Conservation (phyloP, 2,888 invertebrate genomes). For the Aspidapion aeneum region DNA sequence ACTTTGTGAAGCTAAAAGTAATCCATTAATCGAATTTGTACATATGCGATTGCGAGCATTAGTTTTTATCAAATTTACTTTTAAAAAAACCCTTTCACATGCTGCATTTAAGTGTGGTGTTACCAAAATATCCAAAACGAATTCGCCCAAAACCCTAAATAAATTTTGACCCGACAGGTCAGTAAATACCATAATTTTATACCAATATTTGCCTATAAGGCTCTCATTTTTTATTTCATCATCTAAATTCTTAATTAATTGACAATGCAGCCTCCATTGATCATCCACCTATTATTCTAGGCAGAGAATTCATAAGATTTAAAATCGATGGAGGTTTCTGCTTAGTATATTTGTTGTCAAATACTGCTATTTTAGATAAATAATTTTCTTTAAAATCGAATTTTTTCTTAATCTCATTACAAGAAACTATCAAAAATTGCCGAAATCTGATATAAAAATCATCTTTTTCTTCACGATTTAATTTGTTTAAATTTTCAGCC, state of each 20-base stretch:
- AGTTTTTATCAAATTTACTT: not conserved
- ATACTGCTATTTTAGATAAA: too few relatives aligned
- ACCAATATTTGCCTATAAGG: not conserved
- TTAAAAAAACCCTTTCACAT: not conserved
- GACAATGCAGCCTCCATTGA: not conserved
- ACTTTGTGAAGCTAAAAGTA: too few relatives aligned
- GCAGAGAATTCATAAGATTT: too few relatives aligned
- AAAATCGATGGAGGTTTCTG: too few relatives aligned
- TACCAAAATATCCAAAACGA: not conserved
- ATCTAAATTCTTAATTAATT: not conserved
- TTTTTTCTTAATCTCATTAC: not conserved
- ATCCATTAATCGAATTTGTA: too few relatives aligned
- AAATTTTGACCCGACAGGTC: not conserved
- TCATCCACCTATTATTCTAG: too few relatives aligned
- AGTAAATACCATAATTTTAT: not conserved
- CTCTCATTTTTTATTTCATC: not conserved
- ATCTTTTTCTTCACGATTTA: not conserved
- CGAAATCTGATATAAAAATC: not conserved
- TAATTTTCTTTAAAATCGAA: not conserved
- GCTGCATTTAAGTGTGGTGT: not conserved
- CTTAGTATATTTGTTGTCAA: too few relatives aligned
- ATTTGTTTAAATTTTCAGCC: not conserved
- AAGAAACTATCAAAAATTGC: not conserved
- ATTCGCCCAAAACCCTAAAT: not conserved
- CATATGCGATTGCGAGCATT: too few relatives aligned